Evolutionary conservation across 2,113 vertebrate genomes (phyloP), one percentile per base, ranked within the genome.

Genomic region (Jacana jacana): DNA sequence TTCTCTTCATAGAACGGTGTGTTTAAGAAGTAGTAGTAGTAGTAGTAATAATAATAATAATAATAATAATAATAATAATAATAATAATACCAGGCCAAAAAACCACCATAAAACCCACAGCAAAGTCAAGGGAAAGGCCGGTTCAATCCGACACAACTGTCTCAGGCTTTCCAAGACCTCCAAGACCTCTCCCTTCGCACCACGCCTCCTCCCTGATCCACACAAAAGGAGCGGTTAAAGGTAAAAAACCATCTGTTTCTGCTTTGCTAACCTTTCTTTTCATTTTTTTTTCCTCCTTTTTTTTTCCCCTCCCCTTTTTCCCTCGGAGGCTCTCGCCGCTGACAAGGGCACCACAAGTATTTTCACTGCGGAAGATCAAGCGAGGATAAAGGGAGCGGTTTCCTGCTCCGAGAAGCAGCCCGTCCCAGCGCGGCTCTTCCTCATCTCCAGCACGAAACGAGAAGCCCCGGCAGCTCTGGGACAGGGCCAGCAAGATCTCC

Each of bases 291-390:
- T 10, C 30, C 42, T 42, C 42, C 42, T 42, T 42, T 13, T 23
- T 35, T 24, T 35, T 23, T 14, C 13, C 11, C 17, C 30, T 15
- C 11, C 17, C 30, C 8, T 13, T 9, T n/a, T 52, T 81, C 69
- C 91, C 91, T 72, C 37, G 60, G 76, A 95, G 88, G 78, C 81
- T 97, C 70, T 94, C 51, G 31, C 69, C 94, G 95, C 95, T 27
- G 73, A 96, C 48, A 66, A 89, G 95, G 96, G 70, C 79, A 63
- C 66, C 42, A 86, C 81, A 61, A 75, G 30, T 66, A 73, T 94
- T 97, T 97, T 97, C 87, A 92, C 91, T 81, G 71, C 2, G 2
- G 89, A 90, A 97, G 95, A 94, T 92, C 93, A 94, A 94, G 92
- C 27, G 48, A 97, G 96, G 93, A 96, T 86, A 91, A 90, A 93